A percentile compares a stretch with the other conserved stretches of the same genome.
These are phyloP conservation scores for Lichenostomus cassidix DNA, from an alignment of 2,113 vertebrate species.

Conservation along the genomic window DNA sequence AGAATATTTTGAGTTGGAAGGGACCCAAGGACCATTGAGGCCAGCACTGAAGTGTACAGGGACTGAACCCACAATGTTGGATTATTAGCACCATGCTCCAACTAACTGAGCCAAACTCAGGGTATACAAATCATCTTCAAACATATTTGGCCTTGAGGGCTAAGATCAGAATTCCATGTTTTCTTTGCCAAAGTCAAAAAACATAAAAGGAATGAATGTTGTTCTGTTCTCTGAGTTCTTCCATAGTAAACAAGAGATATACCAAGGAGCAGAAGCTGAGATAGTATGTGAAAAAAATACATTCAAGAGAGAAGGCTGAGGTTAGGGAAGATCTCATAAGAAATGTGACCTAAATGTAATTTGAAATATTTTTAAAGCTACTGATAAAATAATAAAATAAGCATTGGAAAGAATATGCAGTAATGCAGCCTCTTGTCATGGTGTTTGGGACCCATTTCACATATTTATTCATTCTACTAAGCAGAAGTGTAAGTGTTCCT, in stretches of 20 bases:
- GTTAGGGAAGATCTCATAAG: not conserved
- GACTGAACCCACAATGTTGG: fast-evolving
- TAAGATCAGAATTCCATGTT: not conserved
- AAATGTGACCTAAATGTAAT: not conserved
- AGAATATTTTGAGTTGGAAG: not conserved
- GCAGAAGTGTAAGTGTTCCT: not conserved
- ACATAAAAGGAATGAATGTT: not conserved
- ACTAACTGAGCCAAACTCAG: not conserved
- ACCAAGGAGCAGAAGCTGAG: not conserved
- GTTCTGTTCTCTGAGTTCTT: not conserved
- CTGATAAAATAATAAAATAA: not conserved
- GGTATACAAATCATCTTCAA: not conserved
- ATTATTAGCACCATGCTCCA: not conserved
- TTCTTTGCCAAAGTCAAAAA: not conserved
- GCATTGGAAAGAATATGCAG: not conserved
- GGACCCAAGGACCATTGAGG: not conserved
- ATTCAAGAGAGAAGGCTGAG: not conserved
- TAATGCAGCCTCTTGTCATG: not conserved
- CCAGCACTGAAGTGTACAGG: not conserved
- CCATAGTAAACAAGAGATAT: not conserved
- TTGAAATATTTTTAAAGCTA: not conserved
- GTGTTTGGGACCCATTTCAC: not conserved
- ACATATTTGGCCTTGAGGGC: not conserved
- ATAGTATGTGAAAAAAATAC: not conserved
- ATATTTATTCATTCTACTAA: not conserved